phyloP scores from a whole-genome alignment of 2,797 vertebrate genomes.

The Lepus oiostolus region DNA sequence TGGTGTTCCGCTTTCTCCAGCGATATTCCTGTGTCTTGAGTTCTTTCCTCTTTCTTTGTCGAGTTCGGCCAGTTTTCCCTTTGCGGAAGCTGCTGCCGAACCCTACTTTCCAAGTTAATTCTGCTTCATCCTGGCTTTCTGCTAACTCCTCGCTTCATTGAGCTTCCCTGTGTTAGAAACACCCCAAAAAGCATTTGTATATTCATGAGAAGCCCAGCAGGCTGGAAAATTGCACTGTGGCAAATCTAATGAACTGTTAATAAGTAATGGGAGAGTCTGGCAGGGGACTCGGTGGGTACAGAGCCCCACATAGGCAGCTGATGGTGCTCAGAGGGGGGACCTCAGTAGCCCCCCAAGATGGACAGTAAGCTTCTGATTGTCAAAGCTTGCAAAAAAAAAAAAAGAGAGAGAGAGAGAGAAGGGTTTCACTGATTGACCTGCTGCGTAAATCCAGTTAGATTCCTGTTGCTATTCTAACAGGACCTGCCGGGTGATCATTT shows the following conservation, averaged over 20 bases:
- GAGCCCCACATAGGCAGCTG: slow-evolving; percentile 59
- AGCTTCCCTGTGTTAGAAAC: slow-evolving; percentile 78
- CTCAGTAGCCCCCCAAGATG: slow-evolving; percentile 35
- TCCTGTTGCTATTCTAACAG: neutral
- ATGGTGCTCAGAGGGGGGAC: neutral
- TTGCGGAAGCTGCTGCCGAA: neutral
- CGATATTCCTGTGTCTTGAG: neutral
- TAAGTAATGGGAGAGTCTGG: slow-evolving; percentile 74
- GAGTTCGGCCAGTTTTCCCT: slow-evolving; percentile 30
- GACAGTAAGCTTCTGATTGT: neutral
- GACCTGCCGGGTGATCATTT: neutral
- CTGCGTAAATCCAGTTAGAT: neutral
- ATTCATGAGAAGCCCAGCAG: slow-evolving; percentile 84
- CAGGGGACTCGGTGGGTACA: slow-evolving; percentile 63
- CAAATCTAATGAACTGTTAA: slow-evolving; percentile 82
- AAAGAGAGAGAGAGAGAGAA: no score
- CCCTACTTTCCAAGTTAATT: slow-evolving; percentile 66
- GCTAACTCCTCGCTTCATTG: slow-evolving; percentile 77
- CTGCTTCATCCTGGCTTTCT: slow-evolving; percentile 66
- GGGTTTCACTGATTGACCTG: neutral
- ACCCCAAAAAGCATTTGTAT: slow-evolving; percentile 81
- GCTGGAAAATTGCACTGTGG: slow-evolving; percentile 81
- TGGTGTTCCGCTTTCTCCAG: neutral
- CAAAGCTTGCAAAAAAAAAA: neutral
- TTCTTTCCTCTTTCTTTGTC: slow-evolving; percentile 45